Evolutionary conservation across 2,113 vertebrate genomes (phyloP), one percentile per base, ranked within the genome.

Genomic region (Melanostigma gelatinosum): DNA sequence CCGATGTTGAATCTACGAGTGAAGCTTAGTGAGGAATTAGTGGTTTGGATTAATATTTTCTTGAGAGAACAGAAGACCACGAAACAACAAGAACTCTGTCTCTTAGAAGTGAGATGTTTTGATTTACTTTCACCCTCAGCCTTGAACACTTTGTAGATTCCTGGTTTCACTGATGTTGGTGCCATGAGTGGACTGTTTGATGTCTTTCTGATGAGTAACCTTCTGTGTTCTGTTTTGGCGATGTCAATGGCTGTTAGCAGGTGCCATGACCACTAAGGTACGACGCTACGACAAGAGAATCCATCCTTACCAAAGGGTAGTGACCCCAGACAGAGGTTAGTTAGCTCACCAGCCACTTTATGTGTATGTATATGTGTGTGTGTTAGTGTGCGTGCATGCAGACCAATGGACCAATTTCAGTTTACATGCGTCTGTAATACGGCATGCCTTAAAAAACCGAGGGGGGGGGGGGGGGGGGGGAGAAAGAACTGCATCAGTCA

Each of bases 291-390:
- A 99, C 97, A 98, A 99, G 97, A 97, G 98, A 94, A 97, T 99
- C 97, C 98, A 99, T 98, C 98, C 98, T 98, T 99, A 99, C 97
- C 98, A 99, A 99, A 99, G 98, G 98, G 97, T 99, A 97, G 96
- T 99, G 98, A 98, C 97, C 97, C 96, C 97, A 97, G 98, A 99
- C 97, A 96, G 98, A 99, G 98, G 98, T 99, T 97, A 99, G 98
- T 99, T 99, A 99, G 98, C 95, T 96, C 95, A 90, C 90, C 96
- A 96, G 96, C 84, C 86, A 88, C 90, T 87, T 83, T 93, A 84
- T 92, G 82, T 93, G 78, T 92, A 60, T 80, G 80, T 85, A 79
- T 91, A 38, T 61, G 67, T 86, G 81, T 69, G 77, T 64, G 79
- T 75, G 42, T 78, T 63, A 48, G 86, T 76, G 87, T 85, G 85